Evolutionary conservation across 2,113 vertebrate genomes (phyloP).

Genomic region (Rostratula benghalensis): DNA sequence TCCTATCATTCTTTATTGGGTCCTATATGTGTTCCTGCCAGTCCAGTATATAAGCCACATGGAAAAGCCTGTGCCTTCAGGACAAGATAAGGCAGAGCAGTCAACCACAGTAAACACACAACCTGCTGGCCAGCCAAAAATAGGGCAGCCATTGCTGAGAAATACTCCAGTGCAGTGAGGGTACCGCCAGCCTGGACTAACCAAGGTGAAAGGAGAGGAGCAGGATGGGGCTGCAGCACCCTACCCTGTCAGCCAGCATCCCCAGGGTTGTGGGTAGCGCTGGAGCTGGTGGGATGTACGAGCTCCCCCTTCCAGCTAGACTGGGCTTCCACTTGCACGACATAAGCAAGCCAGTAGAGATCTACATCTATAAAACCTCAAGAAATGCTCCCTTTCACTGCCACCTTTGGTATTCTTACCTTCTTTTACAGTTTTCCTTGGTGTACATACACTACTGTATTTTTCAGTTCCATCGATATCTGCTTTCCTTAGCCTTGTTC

Average conservation of each 20-base stretch:
- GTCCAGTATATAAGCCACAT: neutral
- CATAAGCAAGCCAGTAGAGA: neutral
- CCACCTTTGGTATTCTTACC: neutral
- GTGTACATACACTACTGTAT: neutral
- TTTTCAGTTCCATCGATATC: neutral
- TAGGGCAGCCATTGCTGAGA: neutral
- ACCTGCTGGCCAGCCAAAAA: neutral
- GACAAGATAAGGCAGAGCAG: neutral
- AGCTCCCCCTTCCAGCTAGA: neutral
- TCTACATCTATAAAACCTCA: neutral
- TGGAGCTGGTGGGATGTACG: neutral
- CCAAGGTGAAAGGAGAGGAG: neutral
- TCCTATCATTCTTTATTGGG: neutral
- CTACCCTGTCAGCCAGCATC: neutral
- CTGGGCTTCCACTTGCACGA: neutral
- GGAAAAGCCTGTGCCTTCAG: neutral
- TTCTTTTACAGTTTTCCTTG: neutral
- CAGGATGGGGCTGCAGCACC: neutral
- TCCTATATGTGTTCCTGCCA: neutral
- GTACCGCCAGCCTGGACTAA: neutral
- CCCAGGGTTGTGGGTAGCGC: neutral
- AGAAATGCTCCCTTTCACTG: neutral
- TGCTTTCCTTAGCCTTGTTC: neutral
- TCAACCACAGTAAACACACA: neutral
- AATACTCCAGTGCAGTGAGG: neutral